Evolutionary conservation across 2,888 invertebrate species (phyloP), one percentile per base, ranked within the genome.

Genomic region (Ariolimax columbianus): DNA sequence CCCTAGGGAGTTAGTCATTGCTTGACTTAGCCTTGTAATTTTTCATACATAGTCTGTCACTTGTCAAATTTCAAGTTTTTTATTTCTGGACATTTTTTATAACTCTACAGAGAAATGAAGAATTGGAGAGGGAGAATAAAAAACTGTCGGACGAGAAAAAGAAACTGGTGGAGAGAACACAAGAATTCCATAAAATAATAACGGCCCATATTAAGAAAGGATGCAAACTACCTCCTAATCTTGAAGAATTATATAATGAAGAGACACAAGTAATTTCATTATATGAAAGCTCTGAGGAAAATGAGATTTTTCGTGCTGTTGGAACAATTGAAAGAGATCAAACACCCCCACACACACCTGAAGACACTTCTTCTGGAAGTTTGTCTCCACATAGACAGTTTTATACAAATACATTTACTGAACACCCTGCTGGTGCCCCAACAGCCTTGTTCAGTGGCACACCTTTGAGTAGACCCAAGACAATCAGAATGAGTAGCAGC

Each of bases 101-200:
- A 33, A 43, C 33, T 30, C 68, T 33, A 7, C 79, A 79, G 79
- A 79, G 68, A 68, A 79, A 79, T 43, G 63, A 63, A 17, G 68
- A 79, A 23, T 63, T 79, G 68, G 79, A 79, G 19, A 79, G 40
- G 23, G 79, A 79, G n/a, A 79, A 79, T 66, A 79, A 47, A 47
- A 79, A 79, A 6, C 66, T 79, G 43, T 23, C 79, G 6, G 79
- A 79, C n/a, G 79, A 79, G 40, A 79, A 79, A 33, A 43, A 66
- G 17, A 43, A 47, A 4, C 40, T 79, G 47, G 79, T 68, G 47
- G 63, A 43, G 30, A 79, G 33, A 43, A 68, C 63, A 0, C 38
- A 68, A 33, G 55, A 43, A 17, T 79, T 63, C 47, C 33, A 40
- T 33, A 43, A 30, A 43, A 68, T 79, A 40, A 79, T 79, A 23